These are phyloP conservation scores for Ctenicera cuprea DNA, from an alignment of 2,888 invertebrate genomes.

Conservation along the genomic window DNA sequence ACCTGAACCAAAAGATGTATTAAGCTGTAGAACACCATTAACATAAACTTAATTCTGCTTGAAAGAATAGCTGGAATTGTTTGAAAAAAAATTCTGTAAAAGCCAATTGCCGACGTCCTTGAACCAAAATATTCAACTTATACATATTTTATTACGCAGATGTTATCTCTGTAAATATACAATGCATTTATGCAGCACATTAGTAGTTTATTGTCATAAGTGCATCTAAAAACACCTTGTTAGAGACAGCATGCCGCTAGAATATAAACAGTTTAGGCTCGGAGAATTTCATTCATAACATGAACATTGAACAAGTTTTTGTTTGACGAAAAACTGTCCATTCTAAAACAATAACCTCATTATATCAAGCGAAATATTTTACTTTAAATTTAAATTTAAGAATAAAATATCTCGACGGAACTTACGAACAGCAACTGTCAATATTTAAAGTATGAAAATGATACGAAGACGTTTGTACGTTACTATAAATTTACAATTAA, in stretches of 20 bases:
- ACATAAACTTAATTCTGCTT: too few relatives aligned
- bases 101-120: background rate
- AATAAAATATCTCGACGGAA: too few relatives aligned
- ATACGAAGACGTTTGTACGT: too few relatives aligned
- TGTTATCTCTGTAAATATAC: conserved; percentile 9
- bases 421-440: too few relatives aligned
- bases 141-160: conserved; percentile 14
- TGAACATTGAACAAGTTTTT: background rate
- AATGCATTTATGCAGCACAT: conserved; percentile 24
- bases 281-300: conserved; percentile 17
- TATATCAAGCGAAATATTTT: too few relatives aligned
- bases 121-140: conserved; percentile 13
- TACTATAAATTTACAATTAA: too few relatives aligned
- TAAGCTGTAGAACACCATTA: too few relatives aligned
- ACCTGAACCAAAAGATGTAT: background rate
- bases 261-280: conserved; percentile 3
- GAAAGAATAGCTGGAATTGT: too few relatives aligned
- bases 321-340: background rate
- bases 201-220: conserved; percentile 21
- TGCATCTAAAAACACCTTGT: conserved; percentile 24
- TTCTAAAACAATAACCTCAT: background rate
- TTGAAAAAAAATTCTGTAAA: too few relatives aligned
- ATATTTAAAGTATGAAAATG: too few relatives aligned
- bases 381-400: too few relatives aligned
- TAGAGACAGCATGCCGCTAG: conserved; percentile 11